Evolutionary conservation across 2,797 vertebrate genomes (phyloP).

Genomic region (Mormyrops boulengeri): DNA sequence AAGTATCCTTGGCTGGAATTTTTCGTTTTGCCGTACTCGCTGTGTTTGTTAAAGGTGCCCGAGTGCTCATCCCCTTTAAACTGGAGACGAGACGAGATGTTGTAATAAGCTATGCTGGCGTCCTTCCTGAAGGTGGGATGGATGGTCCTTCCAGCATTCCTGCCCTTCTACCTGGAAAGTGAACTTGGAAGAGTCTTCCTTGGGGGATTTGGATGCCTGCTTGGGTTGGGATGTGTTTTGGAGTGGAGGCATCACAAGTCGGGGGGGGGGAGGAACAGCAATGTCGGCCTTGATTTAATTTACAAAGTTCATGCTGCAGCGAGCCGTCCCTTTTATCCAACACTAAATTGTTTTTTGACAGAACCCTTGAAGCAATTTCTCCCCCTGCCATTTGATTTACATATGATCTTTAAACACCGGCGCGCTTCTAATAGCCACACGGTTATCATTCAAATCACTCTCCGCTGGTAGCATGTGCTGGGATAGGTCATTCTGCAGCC

Average conservation of each 20-base stretch:
- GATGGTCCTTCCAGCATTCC: not conserved
- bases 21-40: not conserved
- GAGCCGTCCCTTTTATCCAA: conserved; percentile 84
- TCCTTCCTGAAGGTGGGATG: not conserved
- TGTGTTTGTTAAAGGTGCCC: not conserved
- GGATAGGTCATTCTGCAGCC: conserved; percentile 75
- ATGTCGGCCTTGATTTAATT: conserved; percentile 68
- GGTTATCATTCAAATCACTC: conserved; percentile 88
- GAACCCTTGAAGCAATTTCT: conserved; percentile 75
- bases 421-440: conserved; percentile 74
- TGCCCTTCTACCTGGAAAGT: not conserved
- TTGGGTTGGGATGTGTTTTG: not conserved
- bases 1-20: not conserved
- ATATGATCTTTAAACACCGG: conserved; percentile 95
- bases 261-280: conserved; percentile 45
- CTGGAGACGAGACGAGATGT: not conserved
- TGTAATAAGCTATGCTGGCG: not conserved
- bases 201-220: not conserved
- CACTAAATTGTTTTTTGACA: conserved; percentile 94
- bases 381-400: conserved; percentile 93
- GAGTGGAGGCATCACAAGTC: not conserved
- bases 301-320: conserved; percentile 64
- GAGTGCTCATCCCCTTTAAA: not conserved
- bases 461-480: conserved; percentile 67
- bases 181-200: not conserved